These are phyloP conservation scores for Drosophila dives DNA, from an alignment of 2,888 invertebrate species.

Conservation along the genomic window DNA sequence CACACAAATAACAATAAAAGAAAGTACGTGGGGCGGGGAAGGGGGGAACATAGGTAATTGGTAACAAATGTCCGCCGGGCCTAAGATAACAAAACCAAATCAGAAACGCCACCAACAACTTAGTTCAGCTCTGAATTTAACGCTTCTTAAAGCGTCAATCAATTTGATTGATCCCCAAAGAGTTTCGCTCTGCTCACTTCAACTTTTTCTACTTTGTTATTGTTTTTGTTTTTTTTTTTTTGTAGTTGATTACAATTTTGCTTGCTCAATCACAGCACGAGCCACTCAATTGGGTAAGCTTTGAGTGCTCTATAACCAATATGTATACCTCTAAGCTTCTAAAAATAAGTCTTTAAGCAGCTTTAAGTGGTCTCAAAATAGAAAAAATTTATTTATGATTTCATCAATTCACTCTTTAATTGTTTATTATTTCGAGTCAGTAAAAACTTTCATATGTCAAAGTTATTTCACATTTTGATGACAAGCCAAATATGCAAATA, in stretches of 20 bases:
- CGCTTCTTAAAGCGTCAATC: constrained; percentile 68
- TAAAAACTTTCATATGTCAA: background rate
- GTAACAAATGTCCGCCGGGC: constrained; percentile 55
- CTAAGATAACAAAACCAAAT: constrained; percentile 40
- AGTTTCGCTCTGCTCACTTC: constrained; percentile 24
- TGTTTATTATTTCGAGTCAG: background rate
- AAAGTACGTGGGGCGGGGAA: constrained; percentile 25
- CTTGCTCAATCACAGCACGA: constrained; percentile 38
- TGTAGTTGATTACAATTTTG: constrained; percentile 23
- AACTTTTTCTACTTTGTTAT: constrained; percentile 22
- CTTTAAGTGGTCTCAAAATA: background rate
- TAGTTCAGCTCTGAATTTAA: constrained; percentile 42
- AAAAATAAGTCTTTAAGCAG: background rate
- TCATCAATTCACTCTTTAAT: background rate
- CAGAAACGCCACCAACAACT: constrained; percentile 13
- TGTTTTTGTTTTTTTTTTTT: background rate
- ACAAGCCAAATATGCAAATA: background rate
- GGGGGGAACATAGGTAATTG: constrained; percentile 63
- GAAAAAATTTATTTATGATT: background rate
- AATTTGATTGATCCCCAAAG: constrained; percentile 70
- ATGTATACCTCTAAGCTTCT: background rate
- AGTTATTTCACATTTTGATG: background rate
- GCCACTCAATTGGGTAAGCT: constrained; percentile 24
- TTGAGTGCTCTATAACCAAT: constrained; percentile 4
- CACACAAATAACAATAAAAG: constrained; percentile 61